Percentiles rank a stretch among this genome's conserved stretches.
Conservation (phyloP, 2,797 vertebrate species). For the Parauchenoglanis ngamensis region DNA sequence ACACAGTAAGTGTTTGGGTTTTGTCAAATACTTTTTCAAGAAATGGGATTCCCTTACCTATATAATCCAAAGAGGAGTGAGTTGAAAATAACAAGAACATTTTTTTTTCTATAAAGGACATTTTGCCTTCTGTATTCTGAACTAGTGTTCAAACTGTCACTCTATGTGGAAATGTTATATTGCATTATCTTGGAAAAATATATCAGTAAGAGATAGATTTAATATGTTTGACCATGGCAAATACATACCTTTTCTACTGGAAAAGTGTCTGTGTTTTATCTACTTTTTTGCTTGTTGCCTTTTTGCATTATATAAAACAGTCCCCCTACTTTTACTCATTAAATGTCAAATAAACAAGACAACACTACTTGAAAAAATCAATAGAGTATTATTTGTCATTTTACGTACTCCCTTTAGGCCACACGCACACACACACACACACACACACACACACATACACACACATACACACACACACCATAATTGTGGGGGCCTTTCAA, state of each 20-base stretch:
- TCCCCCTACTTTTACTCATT: background rate
- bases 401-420: background rate
- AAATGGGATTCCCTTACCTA: constrained; percentile 20
- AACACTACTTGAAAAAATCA: background rate
- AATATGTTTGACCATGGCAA: too few relatives aligned
- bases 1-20: constrained; percentile 17
- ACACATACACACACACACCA: background rate
- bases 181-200: background rate
- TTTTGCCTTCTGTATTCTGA: background rate
- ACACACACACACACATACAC: too few relatives aligned
- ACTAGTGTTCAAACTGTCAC: background rate
- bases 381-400: background rate
- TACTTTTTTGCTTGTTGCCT: background rate
- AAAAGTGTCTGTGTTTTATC: background rate
- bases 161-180: background rate
- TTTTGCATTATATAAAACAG: background rate
- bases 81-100: background rate
- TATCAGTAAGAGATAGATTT: background rate
- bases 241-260: background rate
- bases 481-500: background rate
- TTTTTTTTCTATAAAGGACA: background rate
- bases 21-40: background rate
- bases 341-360: background rate
- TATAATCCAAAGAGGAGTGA: background rate
- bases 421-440: background rate